Evolutionary conservation across 2,888 invertebrate species (phyloP), one percentile per base, ranked within the genome.

Genomic region (Plagiodera versicolora): DNA sequence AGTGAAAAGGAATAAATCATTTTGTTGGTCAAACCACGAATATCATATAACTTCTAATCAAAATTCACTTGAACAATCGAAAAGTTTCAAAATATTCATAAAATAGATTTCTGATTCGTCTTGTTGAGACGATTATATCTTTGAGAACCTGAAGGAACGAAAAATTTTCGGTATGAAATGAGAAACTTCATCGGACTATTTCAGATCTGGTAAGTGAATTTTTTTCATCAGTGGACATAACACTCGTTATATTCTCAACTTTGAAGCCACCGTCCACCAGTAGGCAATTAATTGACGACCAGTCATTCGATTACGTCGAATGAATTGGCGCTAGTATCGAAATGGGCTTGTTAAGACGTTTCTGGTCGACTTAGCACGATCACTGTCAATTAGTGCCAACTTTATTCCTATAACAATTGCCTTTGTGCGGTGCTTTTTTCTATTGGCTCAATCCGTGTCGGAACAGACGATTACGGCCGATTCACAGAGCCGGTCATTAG

Each of bases 301-400:
- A 55, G 60, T 59, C 58, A 48, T 51, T 54, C 58, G 48, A 55
- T 50, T 56, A 39, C 56, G 63, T 63, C 65, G 55, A 63, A 61
- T 65, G 63, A 65, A 65, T 64, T 60, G 62, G 60, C 52, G 49
- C 56, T 14, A 60, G 60, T 62, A 62, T 60, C 63, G 62, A 58
- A 60, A 61, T 59, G 45, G 53, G 67, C 69, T 67, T 66, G 69
- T 69, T 69, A 69, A 61, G 60, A 63, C 66, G 66, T 72, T 74
- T 73, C 70, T 73, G 70, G 71, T 73, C 70, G 73, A 75, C 72
- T 74, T 74, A 67, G 63, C 73, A 67, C 72, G 74, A 70, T 73
- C 71, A 70, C 70, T 74, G 77, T 76, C 77, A 77, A 77, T 77
- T 77, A 77, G 72, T 66, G 62, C 56, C 68, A 68, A 73, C 72